Evolutionary conservation across 2,113 vertebrate species (phyloP).

Genomic region (crab-eating macaque (Macaca fascicularis)): T2T-MFA8v1.1 NC_088379.1:6703001-6703500

Average conservation of each 20-base stretch:
- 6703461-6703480: not conserved
- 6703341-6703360: not conserved
- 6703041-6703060: rapidly evolving
- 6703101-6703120: not conserved
- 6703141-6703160: not conserved
- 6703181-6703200: not conserved
- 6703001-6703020: too few species aligned
- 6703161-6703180: not conserved
- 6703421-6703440: rapidly evolving
- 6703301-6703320: not conserved
- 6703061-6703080: not conserved
- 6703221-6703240: rapidly evolving
- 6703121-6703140: not conserved
- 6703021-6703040: not conserved
- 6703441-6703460: not conserved
- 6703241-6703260: too few species aligned
- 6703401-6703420: not conserved
- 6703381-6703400: not conserved
- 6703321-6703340: rapidly evolving
- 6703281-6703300: rapidly evolving
- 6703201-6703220: too few species aligned
- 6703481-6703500: not conserved
- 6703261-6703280: not conserved
- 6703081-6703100: not conserved
- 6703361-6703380: not conserved